These are phyloP conservation scores for Baccha elongata DNA, from an alignment of 2,888 invertebrate species.

Conservation along the genomic window DNA sequence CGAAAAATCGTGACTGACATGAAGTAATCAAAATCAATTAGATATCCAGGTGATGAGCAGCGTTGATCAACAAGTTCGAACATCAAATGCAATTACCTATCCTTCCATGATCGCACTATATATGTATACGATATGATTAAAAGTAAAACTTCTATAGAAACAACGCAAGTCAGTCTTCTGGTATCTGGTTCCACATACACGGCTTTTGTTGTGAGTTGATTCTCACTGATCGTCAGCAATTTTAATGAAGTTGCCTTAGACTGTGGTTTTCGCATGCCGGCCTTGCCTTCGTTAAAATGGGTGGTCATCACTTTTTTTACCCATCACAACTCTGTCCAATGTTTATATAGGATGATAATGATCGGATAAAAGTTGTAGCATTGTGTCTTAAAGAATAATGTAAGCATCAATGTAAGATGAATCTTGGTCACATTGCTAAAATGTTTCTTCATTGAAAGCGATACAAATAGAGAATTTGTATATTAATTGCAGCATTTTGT, in stretches of 20 bases:
- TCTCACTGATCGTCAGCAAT: neutral
- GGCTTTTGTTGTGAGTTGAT: conserved; percentile 4
- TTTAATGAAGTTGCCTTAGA: conserved; percentile 59
- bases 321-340: neutral
- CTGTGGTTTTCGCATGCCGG: conserved; percentile 35
- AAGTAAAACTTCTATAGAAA: conserved; percentile 41
- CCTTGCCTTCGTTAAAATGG: conserved; percentile 38
- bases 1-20: conserved; percentile 69
- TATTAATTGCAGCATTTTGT: no score
- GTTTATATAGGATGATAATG: conserved; percentile 1
- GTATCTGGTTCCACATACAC: no score
- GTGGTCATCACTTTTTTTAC: conserved; percentile 48
- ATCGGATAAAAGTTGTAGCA: conserved; percentile 15
- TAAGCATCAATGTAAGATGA: conserved; percentile 50
- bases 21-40: conserved; percentile 73
- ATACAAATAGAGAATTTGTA: neutral
- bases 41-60: conserved; percentile 69
- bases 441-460: neutral
- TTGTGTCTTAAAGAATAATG: conserved; percentile 46
- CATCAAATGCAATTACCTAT: conserved; percentile 66
- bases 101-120: conserved; percentile 42
- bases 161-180: neutral
- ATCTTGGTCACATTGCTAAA: conserved; percentile 35
- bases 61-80: conserved; percentile 63
- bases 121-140: conserved; percentile 64